Evolutionary conservation across 2,113 vertebrate species (phyloP), one percentile per base, ranked within the genome.

Genomic region (Grammomys dolichurus): DNA sequence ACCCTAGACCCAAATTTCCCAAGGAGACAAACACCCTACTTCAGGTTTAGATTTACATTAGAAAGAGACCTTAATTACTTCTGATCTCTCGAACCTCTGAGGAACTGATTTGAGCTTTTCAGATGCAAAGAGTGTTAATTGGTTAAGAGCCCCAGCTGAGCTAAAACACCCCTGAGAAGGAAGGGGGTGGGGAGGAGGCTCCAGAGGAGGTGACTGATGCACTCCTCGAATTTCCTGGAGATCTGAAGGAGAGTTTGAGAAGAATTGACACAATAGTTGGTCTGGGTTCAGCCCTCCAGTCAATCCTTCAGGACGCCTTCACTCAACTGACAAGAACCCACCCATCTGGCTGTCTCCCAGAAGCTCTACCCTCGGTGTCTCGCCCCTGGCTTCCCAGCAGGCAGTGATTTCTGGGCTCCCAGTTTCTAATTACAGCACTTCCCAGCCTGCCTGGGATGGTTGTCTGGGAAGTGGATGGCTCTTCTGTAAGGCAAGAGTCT

Each of bases 111-210:
- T 97, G 80, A 94, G 96, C 98, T 97, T 97, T 98, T 98, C 97
- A 97, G 92, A 98, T 97, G 97, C 97, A 96, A 97, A 98, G 86
- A 96, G 96, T 97, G 97, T 97, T 98, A 97, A 98, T 96, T 98
- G 89, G 96, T 87, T 92, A 90, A 96, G 93, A 60, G 92, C 60
- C 95, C 91, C 93, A 95, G 95, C 97, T 97, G 97, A 97, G 97
- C 72, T 54, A 91, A 97, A 89, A 73, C 11, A 12, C 86, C 28
- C 43, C 70, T 17, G 14, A 90, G 81, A 40, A 91, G 54, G 77
- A 72, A 85, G 72, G 65, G 28, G 67, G 87, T 22, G 26, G 87
- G 76, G 86, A 67, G 70, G 51, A 28, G 75, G 40, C 69, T 85
- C 17, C 54, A 63, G 60, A 80, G 70, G 76, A 92, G 51, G 70